Conservation (phyloP, 2,113 vertebrate species). For the Harpagus bidentatus region DNA sequence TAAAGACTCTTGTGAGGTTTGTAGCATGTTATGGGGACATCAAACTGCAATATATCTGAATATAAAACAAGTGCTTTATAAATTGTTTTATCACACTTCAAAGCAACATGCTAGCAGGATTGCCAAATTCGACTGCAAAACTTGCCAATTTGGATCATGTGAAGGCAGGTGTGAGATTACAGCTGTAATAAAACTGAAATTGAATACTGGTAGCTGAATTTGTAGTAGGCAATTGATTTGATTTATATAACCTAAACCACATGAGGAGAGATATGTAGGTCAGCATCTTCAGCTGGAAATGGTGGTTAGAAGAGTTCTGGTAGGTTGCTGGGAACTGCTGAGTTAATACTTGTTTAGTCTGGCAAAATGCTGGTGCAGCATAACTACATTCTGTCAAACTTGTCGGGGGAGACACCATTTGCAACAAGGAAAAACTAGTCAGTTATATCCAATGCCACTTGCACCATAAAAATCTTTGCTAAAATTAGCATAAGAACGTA, state of each 20-base stretch:
- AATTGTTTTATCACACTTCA: conserved; percentile 54
- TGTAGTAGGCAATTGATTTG: conserved; percentile 53
- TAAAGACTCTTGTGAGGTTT: conserved; percentile 17
- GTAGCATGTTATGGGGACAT: conserved; percentile 39
- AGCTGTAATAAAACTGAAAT: conserved; percentile 62
- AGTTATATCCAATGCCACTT: neutral
- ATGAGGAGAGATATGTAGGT: conserved; percentile 45
- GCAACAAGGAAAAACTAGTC: neutral
- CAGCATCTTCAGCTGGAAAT: conserved; percentile 36
- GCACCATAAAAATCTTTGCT: neutral
- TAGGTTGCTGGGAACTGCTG: neutral
- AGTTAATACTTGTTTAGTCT: conserved; percentile 13
- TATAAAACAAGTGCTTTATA: conserved; percentile 61
- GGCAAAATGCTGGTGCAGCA: neutral
- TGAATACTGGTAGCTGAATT: conserved; percentile 52
- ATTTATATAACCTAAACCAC: conserved; percentile 52
- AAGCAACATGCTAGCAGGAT: neutral
- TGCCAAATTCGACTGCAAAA: conserved; percentile 52
- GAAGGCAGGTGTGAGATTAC: conserved; percentile 56
- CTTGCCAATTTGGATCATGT: conserved; percentile 53
- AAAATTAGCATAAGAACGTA: neutral
- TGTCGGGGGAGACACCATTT: neutral
- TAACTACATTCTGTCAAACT: neutral
- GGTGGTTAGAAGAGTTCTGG: neutral
- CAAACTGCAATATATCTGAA: conserved; percentile 41